Evolutionary conservation across 23 tunicate species (phyloP), one percentile per base, ranked within the genome.

Genomic region (Phallusia fumigata): DNA sequence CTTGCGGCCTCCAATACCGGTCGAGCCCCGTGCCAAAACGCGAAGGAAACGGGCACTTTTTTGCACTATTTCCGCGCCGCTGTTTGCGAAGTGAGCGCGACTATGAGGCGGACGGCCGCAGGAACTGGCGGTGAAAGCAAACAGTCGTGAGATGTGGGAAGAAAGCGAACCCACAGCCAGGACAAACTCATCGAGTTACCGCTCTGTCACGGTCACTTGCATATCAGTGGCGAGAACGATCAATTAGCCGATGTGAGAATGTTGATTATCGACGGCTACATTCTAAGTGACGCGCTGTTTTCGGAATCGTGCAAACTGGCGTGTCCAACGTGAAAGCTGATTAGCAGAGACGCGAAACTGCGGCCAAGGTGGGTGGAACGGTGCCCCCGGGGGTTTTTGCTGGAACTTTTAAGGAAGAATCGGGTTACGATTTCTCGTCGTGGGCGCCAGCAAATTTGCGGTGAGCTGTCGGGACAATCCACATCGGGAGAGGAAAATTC

Each of bases 161-260:
- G 69, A 58, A 58, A 58, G 28, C 69, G 69, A 58, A 24, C 69
- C 69, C 69, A 22, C 28, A 22, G 69, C 28, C 69, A 58, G 11
- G 69, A 58, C 69, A 58, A 74, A 33, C 78, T 74, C 78, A 74
- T 74, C 78, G 45, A 31, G 78, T 74, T 74, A 24, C 40, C 44
- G 78, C 44, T 74, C 78, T 32, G 78, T 74, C 78, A 74, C 78
- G 78, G 78, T 33, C 78, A 74, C 78, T 74, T 74, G 78, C 78
- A 74, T 74, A 34, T 74, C 44, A 74, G 33, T 32, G 78, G 69
- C 28, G 69, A 24, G 28, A 24, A 58, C 69, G 69, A 58, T 58
- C 69, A 58, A 58, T 58, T 58, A 58, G 69, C 69, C 69, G 69
- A 58, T 58, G 69, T 58, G 69, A 58, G 69, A 58, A 58, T 58